phyloP scores from a whole-genome alignment of 2,888 invertebrate species.

The Harpalus rubripes region DNA sequence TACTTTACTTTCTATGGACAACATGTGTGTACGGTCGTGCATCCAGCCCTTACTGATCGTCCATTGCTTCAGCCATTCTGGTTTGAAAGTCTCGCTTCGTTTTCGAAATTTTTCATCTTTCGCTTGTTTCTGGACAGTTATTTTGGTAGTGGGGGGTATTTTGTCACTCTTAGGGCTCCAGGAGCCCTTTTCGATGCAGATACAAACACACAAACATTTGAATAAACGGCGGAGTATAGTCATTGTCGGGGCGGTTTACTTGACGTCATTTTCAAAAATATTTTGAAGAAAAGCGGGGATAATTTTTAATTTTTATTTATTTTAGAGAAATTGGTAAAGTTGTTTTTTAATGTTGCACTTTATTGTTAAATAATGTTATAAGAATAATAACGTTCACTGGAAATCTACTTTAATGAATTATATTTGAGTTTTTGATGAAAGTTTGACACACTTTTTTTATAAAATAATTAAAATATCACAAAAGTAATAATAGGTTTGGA shows the following conservation, averaged over 20 bases:
- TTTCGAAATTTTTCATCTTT: slow-evolving; percentile 60
- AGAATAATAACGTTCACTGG: no score
- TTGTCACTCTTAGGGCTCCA: slow-evolving; percentile 72
- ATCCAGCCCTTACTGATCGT: slow-evolving; percentile 78
- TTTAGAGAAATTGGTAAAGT: no score
- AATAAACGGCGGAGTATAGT: slow-evolving; percentile 69
- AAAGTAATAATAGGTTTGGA: no score
- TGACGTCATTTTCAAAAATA: neutral
- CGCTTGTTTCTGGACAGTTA: slow-evolving; percentile 54
- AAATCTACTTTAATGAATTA: no score
- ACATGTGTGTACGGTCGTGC: slow-evolving; percentile 75
- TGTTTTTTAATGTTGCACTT: no score
- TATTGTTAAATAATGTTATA: no score
- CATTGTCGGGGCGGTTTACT: slow-evolving; percentile 68
- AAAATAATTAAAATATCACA: no score
- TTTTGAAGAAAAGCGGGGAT: no score
- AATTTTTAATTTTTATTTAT: no score
- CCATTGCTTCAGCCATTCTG: slow-evolving; percentile 77
- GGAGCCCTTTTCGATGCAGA: slow-evolving; percentile 73
- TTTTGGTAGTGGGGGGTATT: slow-evolving; percentile 35
- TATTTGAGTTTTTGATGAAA: no score
- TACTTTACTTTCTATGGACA: slow-evolving; percentile 71
- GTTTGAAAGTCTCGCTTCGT: slow-evolving; percentile 70
- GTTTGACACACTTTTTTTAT: no score
- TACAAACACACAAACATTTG: slow-evolving; percentile 74